Evolutionary conservation across 2,797 vertebrate genomes (phyloP).

Genomic region (Lepidocolaptes lacrymiger): DNA sequence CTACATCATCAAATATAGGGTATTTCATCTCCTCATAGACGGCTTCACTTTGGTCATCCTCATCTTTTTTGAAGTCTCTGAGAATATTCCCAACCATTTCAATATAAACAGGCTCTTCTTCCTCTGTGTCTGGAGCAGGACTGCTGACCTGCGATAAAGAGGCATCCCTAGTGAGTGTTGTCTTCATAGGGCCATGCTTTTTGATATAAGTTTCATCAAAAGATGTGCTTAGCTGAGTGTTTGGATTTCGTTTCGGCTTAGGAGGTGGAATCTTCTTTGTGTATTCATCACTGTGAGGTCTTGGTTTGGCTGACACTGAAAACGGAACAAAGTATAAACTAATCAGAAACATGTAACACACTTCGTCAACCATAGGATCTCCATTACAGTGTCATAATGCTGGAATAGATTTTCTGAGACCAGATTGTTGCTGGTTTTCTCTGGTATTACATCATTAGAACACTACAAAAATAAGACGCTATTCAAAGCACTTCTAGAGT

Average conservation of each 20-base stretch:
- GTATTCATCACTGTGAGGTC: conserved; percentile 96
- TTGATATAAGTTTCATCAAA: conserved; percentile 95
- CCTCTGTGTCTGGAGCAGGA: conserved; percentile 85
- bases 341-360: neutral
- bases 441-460: neutral
- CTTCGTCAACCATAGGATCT: neutral
- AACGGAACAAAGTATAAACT: conserved; percentile 17
- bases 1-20: conserved; percentile 91
- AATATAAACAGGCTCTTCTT: conserved; percentile 97
- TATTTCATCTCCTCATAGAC: conserved; percentile 99
- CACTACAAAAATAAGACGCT: neutral
- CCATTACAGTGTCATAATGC: neutral
- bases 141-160: conserved; percentile 87
- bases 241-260: conserved; percentile 96
- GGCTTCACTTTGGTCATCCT: conserved; percentile 92
- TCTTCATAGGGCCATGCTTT: conserved; percentile 82
- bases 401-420: neutral
- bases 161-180: conserved; percentile 80
- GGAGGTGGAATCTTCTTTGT: conserved; percentile 95
- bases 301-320: conserved; percentile 81
- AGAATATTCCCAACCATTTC: conserved; percentile 96
- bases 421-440: neutral
- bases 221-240: conserved; percentile 96
- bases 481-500: neutral
- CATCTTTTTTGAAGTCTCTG: conserved; percentile 84